phyloP scores from a whole-genome alignment of 2,888 invertebrate species.

The Macrosoma leucophasiata region DNA sequence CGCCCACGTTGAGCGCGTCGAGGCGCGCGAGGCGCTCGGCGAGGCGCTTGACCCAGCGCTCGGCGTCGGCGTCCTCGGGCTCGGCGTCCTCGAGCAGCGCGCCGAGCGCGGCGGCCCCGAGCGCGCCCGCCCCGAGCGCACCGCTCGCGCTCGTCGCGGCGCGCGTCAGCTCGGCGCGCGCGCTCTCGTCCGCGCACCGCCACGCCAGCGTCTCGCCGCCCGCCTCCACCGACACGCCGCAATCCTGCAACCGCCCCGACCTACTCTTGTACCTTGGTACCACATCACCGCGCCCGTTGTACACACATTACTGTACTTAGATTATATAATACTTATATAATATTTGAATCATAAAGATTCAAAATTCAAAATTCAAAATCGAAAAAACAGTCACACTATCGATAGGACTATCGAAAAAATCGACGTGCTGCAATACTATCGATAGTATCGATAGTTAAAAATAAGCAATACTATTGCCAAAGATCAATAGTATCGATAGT shows the following conservation, averaged over 20 bases:
- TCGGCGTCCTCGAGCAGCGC: constrained; percentile 85
- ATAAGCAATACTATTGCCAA: too few relatives aligned
- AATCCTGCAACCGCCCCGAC: constrained; percentile 22
- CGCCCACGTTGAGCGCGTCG: constrained; percentile 83
- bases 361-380: not conserved
- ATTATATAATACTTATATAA: not conserved
- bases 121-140: constrained; percentile 82
- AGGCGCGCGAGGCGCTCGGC: constrained; percentile 88
- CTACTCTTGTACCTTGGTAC: too few relatives aligned
- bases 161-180: constrained; percentile 26
- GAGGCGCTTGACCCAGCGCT: constrained; percentile 80
- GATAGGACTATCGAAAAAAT: not conserved
- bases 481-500: too few relatives aligned
- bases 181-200: constrained; percentile 26
- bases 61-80: constrained; percentile 91
- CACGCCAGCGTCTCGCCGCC: constrained; percentile 31
- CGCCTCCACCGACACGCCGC: constrained; percentile 28
- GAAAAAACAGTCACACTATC: constrained; percentile 1
- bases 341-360: not conserved
- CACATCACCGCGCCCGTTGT: not conserved
- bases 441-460: too few relatives aligned
- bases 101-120: constrained; percentile 80
- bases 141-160: constrained; percentile 79
- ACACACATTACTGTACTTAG: not conserved
- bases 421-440: too few relatives aligned